Evolutionary conservation across 2,113 vertebrate species (phyloP), one percentile per base, ranked within the genome.

Genomic region (Chamaea fasciata): DNA sequence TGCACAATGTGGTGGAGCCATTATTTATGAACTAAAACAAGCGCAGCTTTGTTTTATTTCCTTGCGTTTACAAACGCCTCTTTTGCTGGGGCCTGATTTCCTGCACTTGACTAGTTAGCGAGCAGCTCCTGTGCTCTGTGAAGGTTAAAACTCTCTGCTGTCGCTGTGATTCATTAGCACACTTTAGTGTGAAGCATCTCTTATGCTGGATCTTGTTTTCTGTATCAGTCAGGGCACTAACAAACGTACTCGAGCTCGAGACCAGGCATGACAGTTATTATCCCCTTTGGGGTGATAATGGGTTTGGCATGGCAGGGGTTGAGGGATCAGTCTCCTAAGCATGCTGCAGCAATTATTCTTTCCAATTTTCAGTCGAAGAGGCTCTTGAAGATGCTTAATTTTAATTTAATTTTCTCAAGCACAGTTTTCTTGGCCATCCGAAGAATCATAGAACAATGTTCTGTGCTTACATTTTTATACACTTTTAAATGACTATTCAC

Each of bases 221-320:
- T 90, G 42, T 92, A 95, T 93, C 94, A 92, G 95, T 80, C 85
- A 86, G 79, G 26, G 82, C 79, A 42, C 85, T 96, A 96, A 95
- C 95, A 92, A 95, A 96, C 12, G 7, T 80, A 92, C 94, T 93
- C 0, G 11, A 90, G 85, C 95, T 86, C 27, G 50, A 95, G 96
- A 85, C 79, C 57, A 76, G 90, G 90, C 95, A 7, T 96, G 96
- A 96, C 96, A 97, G 94, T 97, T 97, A 94, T 97, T 97, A 96
- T 96, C 94, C 95, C 95, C 96, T 95, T 96, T 83, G 95, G 96
- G 63, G 90, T 93, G 96, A 93, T 96, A 96, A 96, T 95, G 85
- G 85, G 17, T 94, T 93, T 95, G 95, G 94, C 90, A 62, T 94
- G 95, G 96, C 94, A 93, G 83, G 95, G 90, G 90, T 94, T 93